Percentiles rank a stretch among this genome's conserved stretches.
Evolutionary conservation across 2,888 invertebrate species (phyloP).

Genomic region (Dryocosmus kuriphilus): DNA sequence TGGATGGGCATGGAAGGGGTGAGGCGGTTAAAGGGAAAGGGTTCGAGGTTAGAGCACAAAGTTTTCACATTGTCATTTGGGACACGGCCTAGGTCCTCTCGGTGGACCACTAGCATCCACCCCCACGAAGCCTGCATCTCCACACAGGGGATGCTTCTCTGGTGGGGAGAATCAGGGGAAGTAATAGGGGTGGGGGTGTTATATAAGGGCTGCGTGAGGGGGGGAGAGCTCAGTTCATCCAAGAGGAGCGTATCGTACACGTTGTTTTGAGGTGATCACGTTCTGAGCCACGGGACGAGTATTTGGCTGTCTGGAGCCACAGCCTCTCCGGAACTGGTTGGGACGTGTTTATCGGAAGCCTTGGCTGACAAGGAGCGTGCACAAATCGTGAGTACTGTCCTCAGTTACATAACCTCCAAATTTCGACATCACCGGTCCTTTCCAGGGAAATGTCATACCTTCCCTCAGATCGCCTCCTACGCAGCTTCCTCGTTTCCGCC

Average conservation of each 20-base stretch:
- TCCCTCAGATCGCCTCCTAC: conserved; percentile 25
- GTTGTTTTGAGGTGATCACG: conserved; percentile 62
- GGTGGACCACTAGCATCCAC: conserved; percentile 67
- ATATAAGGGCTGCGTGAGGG: conserved; percentile 74
- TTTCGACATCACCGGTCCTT: neutral
- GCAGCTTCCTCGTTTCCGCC: conserved; percentile 32
- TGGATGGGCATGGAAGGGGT: too few species aligned
- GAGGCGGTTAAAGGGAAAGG: conserved; percentile 43
- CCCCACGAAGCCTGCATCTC: conserved; percentile 64
- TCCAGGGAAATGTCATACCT: neutral
- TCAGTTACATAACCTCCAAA: neutral
- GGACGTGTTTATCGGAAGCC: conserved; percentile 30
- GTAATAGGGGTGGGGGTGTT: conserved; percentile 75
- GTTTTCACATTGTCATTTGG: conserved; percentile 69
- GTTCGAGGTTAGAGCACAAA: conserved; percentile 63
- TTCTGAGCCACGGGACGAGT: conserved; percentile 53
- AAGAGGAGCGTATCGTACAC: conserved; percentile 75
- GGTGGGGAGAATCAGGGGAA: conserved; percentile 69
- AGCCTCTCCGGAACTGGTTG: conserved; percentile 7
- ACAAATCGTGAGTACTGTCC: neutral
- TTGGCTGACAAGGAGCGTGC: neutral
- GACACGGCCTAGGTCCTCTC: conserved; percentile 57
- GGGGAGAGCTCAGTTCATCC: conserved; percentile 77
- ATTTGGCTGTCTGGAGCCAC: conserved; percentile 41
- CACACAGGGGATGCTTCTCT: conserved; percentile 62